A percentile compares a stretch with the other conserved stretches of the same genome.
Conservation (phyloP, 2,888 invertebrate genomes). For the Calameuta idolon region DNA sequence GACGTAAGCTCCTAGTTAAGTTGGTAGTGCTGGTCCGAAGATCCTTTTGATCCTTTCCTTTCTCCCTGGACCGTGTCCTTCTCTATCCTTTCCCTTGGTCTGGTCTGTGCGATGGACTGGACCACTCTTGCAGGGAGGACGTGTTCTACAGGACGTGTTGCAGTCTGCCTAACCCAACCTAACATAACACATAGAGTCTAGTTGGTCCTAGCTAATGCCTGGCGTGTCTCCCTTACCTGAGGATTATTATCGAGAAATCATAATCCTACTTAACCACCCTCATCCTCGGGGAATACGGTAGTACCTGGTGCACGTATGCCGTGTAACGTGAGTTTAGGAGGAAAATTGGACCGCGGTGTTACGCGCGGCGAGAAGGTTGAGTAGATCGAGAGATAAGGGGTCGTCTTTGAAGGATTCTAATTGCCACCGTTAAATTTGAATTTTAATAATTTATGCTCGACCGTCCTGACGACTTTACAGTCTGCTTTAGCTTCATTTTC, state of each 20-base stretch:
- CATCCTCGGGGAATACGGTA: background rate
- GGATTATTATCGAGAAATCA: slow-evolving; percentile 37
- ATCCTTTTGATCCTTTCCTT: background rate
- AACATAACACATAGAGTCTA: background rate
- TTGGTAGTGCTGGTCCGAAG: slow-evolving; percentile 8
- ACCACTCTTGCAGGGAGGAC: background rate
- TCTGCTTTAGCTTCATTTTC: background rate
- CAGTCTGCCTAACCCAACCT: background rate
- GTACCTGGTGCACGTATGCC: background rate
- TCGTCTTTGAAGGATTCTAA: background rate
- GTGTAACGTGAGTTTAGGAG: background rate
- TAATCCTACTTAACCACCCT: slow-evolving; percentile 37
- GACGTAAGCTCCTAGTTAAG: slow-evolving; percentile 15
- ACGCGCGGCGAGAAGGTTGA: background rate
- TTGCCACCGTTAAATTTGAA: background rate
- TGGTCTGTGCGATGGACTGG: background rate
- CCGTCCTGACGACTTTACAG: background rate
- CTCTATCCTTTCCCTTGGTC: background rate
- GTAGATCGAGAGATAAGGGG: background rate
- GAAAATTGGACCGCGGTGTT: background rate
- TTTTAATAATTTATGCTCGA: background rate
- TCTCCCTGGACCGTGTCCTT: background rate
- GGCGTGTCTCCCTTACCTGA: background rate
- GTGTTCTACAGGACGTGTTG: background rate
- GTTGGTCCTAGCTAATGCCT: background rate